Conservation (phyloP, 92 coral and sea anemone species). For the Porites evermanni region DNA sequence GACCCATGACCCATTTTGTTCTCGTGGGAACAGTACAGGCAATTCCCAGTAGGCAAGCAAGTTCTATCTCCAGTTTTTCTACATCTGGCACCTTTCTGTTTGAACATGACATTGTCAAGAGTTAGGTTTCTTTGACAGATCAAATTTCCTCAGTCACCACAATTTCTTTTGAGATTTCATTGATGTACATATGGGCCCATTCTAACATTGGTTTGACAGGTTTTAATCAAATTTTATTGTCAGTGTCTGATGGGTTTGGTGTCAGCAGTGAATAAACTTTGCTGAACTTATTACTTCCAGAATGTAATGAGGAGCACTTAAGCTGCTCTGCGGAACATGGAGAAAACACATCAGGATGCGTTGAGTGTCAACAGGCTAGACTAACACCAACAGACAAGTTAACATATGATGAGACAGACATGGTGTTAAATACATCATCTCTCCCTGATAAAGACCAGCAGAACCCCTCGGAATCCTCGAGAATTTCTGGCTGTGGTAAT, state of each 20-base stretch:
- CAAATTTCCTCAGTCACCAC: too few species aligned
- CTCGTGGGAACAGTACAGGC: too few species aligned
- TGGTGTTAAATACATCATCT: background rate
- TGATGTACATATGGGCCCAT: too few species aligned
- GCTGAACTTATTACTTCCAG: slow-evolving; percentile 3
- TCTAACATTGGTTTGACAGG: too few species aligned
- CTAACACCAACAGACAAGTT: slow-evolving; percentile 10
- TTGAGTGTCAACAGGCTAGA: slow-evolving; percentile 8
- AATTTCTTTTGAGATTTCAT: too few species aligned
- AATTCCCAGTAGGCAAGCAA: too few species aligned
- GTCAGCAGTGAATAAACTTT: background rate
- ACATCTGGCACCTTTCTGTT: too few species aligned
- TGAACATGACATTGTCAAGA: too few species aligned
- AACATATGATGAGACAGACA: background rate
- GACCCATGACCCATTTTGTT: too few species aligned
- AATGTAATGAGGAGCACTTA: background rate
- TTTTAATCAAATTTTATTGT: too few species aligned
- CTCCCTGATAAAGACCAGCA: background rate
- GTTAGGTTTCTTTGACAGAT: too few species aligned
- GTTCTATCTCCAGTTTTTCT: too few species aligned
- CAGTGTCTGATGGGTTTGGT: background rate
- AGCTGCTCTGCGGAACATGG: background rate
- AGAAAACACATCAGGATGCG: background rate
- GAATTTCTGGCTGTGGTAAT: slow-evolving; percentile 60
- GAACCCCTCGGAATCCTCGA: slow-evolving; percentile 16